Percentiles rank a stretch among this genome's conserved stretches.
Conservation (phyloP, 2,888 invertebrate species). For the Oxytorus armatus region DNA sequence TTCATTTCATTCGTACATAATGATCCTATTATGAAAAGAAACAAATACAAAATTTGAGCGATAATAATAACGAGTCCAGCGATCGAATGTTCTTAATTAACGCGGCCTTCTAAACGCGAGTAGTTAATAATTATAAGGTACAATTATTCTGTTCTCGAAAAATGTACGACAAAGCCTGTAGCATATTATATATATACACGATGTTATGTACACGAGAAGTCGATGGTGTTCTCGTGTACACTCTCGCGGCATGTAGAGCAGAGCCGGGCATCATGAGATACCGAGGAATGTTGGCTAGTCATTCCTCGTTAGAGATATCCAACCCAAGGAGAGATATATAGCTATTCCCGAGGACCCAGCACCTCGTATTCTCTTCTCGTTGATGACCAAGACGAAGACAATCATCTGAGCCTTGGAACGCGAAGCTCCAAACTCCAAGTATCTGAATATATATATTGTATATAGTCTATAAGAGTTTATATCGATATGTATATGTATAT, state of each 20-base stretch:
- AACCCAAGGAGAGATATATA: constrained; percentile 53
- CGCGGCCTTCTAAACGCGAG: neutral
- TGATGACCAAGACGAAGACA: constrained; percentile 8
- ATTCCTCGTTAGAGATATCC: constrained; percentile 74
- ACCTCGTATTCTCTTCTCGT: constrained; percentile 24
- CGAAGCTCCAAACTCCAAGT: constrained; percentile 25
- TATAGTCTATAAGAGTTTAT: constrained; percentile 21
- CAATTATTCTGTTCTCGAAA: neutral
- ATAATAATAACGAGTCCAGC: too few relatives aligned
- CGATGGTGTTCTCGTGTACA: too few relatives aligned
- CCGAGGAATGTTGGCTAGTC: constrained; percentile 68
- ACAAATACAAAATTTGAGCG: too few relatives aligned
- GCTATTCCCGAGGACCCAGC: constrained; percentile 45
- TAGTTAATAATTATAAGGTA: neutral
- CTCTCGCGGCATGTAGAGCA: constrained; percentile 69
- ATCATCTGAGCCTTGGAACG: constrained; percentile 7
- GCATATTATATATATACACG: constrained; percentile 2
- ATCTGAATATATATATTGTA: neutral
- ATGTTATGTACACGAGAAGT: constrained; percentile 18
- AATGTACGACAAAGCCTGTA: neutral
- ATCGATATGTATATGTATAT: constrained; percentile 20
- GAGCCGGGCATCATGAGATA: constrained; percentile 65
- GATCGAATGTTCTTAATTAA: neutral
- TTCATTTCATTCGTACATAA: too few relatives aligned
- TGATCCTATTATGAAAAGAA: too few relatives aligned